Evolutionary conservation across 2,113 vertebrate genomes (phyloP).

Genomic region (Chrysochloris asiatica): DNA sequence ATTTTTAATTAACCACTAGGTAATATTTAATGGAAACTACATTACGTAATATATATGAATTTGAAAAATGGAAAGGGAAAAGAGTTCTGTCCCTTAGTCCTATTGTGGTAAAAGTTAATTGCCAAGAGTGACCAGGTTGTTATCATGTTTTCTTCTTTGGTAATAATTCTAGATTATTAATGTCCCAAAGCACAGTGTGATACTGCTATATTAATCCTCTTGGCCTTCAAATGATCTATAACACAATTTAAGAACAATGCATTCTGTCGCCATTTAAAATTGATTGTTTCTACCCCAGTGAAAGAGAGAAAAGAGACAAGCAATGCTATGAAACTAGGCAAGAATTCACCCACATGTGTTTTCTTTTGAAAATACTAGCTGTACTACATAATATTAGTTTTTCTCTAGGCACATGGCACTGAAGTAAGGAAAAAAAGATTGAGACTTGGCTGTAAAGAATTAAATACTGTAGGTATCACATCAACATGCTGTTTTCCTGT

Average conservation of each 20-base stretch:
- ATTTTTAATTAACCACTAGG: constrained; percentile 73
- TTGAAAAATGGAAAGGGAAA: constrained; percentile 64
- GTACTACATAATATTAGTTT: constrained; percentile 47
- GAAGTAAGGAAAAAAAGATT: constrained; percentile 34
- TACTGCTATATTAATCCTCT: constrained; percentile 71
- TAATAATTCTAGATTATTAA: constrained; percentile 77
- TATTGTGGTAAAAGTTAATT: constrained; percentile 59
- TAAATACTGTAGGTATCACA: constrained; percentile 62
- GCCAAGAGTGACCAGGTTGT: constrained; percentile 61
- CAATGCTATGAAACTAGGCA: constrained; percentile 65
- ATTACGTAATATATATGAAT: constrained; percentile 53
- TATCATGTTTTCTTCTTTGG: constrained; percentile 60
- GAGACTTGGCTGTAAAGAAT: constrained; percentile 58
- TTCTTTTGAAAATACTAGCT: constrained; percentile 60
- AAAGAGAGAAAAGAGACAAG: constrained; percentile 58
- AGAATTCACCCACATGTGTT: constrained; percentile 61
- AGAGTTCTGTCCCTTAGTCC: constrained; percentile 63
- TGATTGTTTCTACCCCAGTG: constrained; percentile 70
- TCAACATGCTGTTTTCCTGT: constrained; percentile 41
- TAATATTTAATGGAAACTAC: constrained; percentile 61
- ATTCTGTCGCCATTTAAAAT: constrained; percentile 70
- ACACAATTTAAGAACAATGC: constrained; percentile 71
- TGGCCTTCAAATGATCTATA: constrained; percentile 71
- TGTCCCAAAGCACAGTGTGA: constrained; percentile 65
- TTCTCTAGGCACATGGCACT: constrained; percentile 33